A percentile compares a stretch with the other conserved stretches of the same genome.
Conservation (phyloP, 2,888 invertebrate species). For the Amiota communis region DNA sequence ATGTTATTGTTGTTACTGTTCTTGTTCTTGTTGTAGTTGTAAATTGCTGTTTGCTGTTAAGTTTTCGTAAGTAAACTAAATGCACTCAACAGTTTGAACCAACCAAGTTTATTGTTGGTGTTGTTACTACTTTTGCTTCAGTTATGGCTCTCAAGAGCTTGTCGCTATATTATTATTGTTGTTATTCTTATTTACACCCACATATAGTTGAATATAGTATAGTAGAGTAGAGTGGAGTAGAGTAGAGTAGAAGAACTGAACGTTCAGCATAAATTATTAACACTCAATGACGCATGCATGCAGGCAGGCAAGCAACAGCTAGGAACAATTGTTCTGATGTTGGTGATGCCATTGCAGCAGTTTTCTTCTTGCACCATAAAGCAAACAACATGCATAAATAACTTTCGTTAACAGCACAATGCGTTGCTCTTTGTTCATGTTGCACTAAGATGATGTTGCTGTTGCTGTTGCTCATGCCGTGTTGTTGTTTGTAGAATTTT, state of each 20-base stretch:
- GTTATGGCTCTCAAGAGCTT: background rate
- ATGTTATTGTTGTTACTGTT: conserved; percentile 37
- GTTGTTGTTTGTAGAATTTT: conserved; percentile 26
- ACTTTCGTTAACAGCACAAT: conserved; percentile 60
- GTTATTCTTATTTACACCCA: conserved; percentile 59
- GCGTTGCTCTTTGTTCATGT: conserved; percentile 42
- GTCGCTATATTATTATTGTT: conserved; percentile 21
- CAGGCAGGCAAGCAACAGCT: background rate
- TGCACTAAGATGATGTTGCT: conserved; percentile 20
- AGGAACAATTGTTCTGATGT: conserved; percentile 13
- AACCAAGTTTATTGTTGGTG: conserved; percentile 13
- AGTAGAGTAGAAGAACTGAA: conserved; percentile 32
- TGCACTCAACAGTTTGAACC: conserved; percentile 12
- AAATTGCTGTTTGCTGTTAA: conserved; percentile 31
- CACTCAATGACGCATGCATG: conserved; percentile 65
- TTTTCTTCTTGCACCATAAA: conserved; percentile 59
- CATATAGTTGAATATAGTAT: conserved; percentile 26
- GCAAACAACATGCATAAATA: conserved; percentile 62
- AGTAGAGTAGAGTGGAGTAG: no score
- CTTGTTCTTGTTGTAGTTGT: conserved; percentile 52
- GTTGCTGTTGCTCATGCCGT: background rate
- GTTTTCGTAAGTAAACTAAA: conserved; percentile 23
- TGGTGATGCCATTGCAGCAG: conserved; percentile 30
- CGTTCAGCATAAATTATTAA: conserved; percentile 64
- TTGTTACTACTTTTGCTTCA: conserved; percentile 6